Base-by-base conservation (phyloP, 2,888 invertebrate species). In the Sinelater perroti region DNA sequence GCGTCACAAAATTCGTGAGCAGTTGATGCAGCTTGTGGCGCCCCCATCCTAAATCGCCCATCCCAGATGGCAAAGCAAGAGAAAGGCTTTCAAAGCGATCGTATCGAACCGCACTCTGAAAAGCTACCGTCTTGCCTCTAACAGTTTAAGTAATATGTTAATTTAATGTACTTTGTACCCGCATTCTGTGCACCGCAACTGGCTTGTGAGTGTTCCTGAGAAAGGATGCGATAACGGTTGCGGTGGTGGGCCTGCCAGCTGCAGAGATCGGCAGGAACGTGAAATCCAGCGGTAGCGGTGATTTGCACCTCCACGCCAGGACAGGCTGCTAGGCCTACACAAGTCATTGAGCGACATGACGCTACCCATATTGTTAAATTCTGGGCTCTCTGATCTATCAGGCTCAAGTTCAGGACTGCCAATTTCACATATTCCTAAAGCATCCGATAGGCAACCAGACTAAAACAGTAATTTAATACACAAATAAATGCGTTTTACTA, bases 81-180 rank as follows among this genome's bases (percentile, higher is more conserved):
- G 95, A 93, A 35, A 96, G 81, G 72, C 92, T 93, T 79, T 95
- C 95, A 73, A 95, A 93, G 73, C 93, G 92, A 76, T 96, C 95
- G 75, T 94, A 93, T 16, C 91, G 88, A n/a, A 95, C 89, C 0
- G 93, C 88, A 61, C 91, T 91, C 89, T 93, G 81, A 6, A 52
- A 40, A n/a, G n/a, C 11, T 6, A 20, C n/a, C n/a, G n/a, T n/a
- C n/a, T n/a, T n/a, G n/a, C n/a, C n/a, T n/a, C n/a, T n/a, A n/a
- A n/a, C n/a, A n/a, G n/a, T n/a, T n/a, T n/a, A n/a, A n/a, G n/a
- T n/a, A n/a, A n/a, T n/a, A n/a, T n/a, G n/a, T n/a, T n/a, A n/a
- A n/a, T n/a, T n/a, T n/a, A n/a, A n/a, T n/a, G n/a, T 68, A 87
- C 88, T 81, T 87, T 87, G 75, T 83, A 83, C 36, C 86, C 85